Evolutionary conservation across 2,888 invertebrate species (phyloP), one percentile per base, ranked within the genome.

Genomic region (Drosophila putrida): DNA sequence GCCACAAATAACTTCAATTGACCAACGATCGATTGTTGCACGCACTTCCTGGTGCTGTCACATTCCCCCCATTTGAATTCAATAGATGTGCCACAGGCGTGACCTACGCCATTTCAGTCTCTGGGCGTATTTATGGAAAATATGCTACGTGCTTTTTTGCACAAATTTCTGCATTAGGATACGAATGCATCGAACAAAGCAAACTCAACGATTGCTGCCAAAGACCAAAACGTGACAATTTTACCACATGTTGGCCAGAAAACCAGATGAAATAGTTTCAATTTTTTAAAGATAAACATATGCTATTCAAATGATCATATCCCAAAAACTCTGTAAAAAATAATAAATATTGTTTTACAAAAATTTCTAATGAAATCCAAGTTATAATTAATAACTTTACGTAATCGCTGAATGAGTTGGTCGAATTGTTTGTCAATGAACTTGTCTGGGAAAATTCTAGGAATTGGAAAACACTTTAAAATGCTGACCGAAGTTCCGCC

Each of bases 11-110:
- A 72, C 69, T 85, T 69, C 77, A 85, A 85, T 85, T 84, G 80
- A 70, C 61, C 64, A 68, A 71, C 62, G 67, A 69, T 71, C 66
- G 75, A 66, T 63, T 51, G 63, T 28, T 75, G 79, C 88, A 85
- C 82, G 82, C 86, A 85, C 88, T 85, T 85, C 88, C 84, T 88
- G 84, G 84, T 88, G 80, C 63, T 59, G 31, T 46, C 33, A 36
- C 60, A 55, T 41, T 28, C 15, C n/a, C 47, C 2, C 39, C 63
- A 85, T 87, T 85, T 85, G 85, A 88, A 88, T 88, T 71, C 84
- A 82, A 72, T 82, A 73, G 81, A 72, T 70, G 75, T 58, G 57
- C 53, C n/a, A 25, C 20, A 72, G 59, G 62, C 78, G 68, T 67
- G 70, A 68, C 69, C 67, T 69, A 69, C 51, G 54, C 63, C 66